Base-by-base conservation (phyloP, 2,797 vertebrate genomes). In the Setipinna tenuifilis region DNA sequence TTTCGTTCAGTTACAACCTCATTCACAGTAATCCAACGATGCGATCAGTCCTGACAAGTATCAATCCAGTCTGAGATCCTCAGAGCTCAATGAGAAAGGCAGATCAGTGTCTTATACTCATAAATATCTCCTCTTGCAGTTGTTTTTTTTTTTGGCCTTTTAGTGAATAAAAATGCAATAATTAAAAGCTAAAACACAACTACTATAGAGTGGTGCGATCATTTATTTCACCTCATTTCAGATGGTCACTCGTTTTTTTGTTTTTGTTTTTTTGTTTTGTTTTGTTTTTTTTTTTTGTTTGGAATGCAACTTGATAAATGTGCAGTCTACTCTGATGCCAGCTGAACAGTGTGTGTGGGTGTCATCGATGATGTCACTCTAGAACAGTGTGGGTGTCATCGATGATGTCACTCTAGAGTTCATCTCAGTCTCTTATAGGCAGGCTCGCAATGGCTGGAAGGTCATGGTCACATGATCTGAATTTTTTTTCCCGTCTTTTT, bases 41-140 rank as follows among this genome's bases (percentile, higher is more conserved):
- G 9, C 71, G 19, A 7, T 6, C 17, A 19, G 1, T 71, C 28
- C 65, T 71, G 17, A 71, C 7, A 21, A 59, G 71, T 21, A 9
- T 21, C 71, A 78, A 19, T 19, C 71, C 35, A 78, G 71, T 44
- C 71, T 78, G 35, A 87, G 83, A 83, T 59, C 50, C 82, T 28
- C 81, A 85, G 46, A 87, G 82, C 14, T 82, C 25, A 88, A 68
- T 83, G 86, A 23, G 78, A 85, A 0, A 41, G 78, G 10, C 57
- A 85, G 61, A 75, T 82, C 68, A 78, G 71, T 78, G 71, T 78
- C 44, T 44, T 35, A 44, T 78, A 78, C 71, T 78, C 31, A 44
- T 78, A 78, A 78, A 78, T 44, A 78, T 78, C 35, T 12, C 28
- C 31, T 75, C 71, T 78, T 44, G 28, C 11, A 17, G 71, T 11